A percentile compares a stretch with the other conserved stretches of the same genome.
phyloP scores from a whole-genome alignment of 2,888 invertebrate species.

The Amphipoea oculea region DNA sequence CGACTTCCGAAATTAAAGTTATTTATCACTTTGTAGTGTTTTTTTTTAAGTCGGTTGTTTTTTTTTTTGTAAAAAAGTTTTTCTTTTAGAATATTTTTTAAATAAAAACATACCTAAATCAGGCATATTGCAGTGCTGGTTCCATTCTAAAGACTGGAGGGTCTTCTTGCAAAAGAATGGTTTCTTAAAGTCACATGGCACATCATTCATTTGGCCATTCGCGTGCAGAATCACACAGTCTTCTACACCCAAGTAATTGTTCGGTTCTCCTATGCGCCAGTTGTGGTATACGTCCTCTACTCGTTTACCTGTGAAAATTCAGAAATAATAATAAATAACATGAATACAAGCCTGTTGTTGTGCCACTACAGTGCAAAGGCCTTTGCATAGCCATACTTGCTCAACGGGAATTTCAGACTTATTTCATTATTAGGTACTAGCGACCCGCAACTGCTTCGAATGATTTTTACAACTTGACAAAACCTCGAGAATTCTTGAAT shows the following conservation, averaged over 20 bases:
- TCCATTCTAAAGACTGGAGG: conserved; percentile 34
- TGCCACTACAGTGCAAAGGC: neutral
- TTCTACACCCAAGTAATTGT: conserved; percentile 7
- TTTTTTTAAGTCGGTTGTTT: too few relatives aligned
- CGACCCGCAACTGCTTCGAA: neutral
- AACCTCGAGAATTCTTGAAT: neutral
- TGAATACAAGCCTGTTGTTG: neutral
- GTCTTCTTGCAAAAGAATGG: conserved; percentile 38
- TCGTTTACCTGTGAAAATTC: conserved; percentile 30
- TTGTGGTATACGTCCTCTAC: conserved; percentile 27
- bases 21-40: too few relatives aligned
- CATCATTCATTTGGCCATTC: conserved; percentile 9
- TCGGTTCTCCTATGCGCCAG: conserved; percentile 26
- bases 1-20: too few relatives aligned
- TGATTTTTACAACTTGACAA: neutral
- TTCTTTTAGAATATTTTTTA: too few relatives aligned
- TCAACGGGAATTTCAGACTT: neutral
- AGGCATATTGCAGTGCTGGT: conserved; percentile 21
- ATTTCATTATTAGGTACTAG: neutral
- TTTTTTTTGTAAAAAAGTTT: too few relatives aligned
- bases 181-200: neutral
- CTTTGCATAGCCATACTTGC: neutral
- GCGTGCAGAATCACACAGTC: neutral
- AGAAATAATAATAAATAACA: neutral
- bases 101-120: conserved; percentile 25